Base-by-base conservation (phyloP, 2,797 vertebrate species). In the Falco peregrinus region DNA sequence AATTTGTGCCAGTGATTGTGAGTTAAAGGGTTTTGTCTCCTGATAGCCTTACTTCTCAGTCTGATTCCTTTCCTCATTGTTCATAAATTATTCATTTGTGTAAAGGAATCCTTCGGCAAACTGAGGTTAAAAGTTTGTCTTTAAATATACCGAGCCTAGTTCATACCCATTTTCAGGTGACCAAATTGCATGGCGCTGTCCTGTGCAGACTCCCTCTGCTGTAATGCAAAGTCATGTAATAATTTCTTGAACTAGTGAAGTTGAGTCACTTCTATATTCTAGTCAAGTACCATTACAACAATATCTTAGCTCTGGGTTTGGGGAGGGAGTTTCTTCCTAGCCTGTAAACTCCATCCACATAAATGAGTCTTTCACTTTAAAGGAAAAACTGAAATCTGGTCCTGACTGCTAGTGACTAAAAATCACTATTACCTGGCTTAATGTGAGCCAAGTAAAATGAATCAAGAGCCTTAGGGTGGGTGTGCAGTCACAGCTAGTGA, bases 31-130 rank as follows among this genome's bases (percentile, higher is more conserved):
- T 1, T 88, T 81, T 71, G 26, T 63, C 51, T 92, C 39, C 41
- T 60, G 37, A 7, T 6, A 3, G 60, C 51, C 16, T 84, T 39
- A 5, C 71, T 84, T n/a, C 45, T 70, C 80, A n/a, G 31, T 9
- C 43, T 0, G 0, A 1, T 68, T 80, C 22, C 37, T 87, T 53
- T 91, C 45, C 33, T 84, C 3, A 0, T 29, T 11, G 6, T 12
- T 90, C 39, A 28, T 39, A 39, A 54, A 77, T 47, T 19, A 87
- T 90, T 92, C 12, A 13, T 75, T 70, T 43, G 35, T 61, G 64
- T 78, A 80, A 78, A 88, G 61, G 56, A 93, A 64, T 78, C 92
- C 73, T 68, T 83, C 71, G 47, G n/a, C 75, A 70, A 56, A 26
- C 18, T 26, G 35, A 65, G 63, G 48, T 87, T 68, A 39, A 39